A percentile compares a stretch with the other conserved stretches of the same genome.
Evolutionary conservation across 1,140 invertebrate genomes (phyloP).

Genomic region (Platorchestia sp.): DNA sequence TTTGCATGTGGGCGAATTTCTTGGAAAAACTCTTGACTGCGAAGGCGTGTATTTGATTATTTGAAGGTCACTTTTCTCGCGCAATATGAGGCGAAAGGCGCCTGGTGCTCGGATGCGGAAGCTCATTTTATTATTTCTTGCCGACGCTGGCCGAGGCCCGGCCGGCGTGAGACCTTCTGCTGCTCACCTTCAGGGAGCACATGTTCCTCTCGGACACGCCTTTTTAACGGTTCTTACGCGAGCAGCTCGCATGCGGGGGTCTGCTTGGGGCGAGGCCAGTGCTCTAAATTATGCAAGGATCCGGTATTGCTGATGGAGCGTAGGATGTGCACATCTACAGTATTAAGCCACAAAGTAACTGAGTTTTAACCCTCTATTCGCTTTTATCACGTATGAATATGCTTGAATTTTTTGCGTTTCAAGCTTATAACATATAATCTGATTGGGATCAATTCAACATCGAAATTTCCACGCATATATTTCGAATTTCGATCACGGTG

Average conservation of each 20-base stretch:
- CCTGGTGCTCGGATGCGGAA: neutral
- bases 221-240: neutral
- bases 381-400: neutral
- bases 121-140: neutral
- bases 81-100: neutral
- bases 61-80: neutral
- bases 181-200: neutral
- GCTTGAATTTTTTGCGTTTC: neutral
- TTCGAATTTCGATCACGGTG: neutral
- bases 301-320: neutral
- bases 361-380: neutral
- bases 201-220: neutral
- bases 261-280: neutral
- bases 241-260: neutral
- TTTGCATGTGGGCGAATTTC: neutral
- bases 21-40: neutral
- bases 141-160: too few relatives aligned
- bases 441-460: neutral
- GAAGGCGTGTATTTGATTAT: neutral
- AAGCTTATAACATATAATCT: neutral
- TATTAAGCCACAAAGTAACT: neutral
- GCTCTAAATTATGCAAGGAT: neutral
- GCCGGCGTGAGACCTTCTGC: neutral
- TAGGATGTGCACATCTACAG: neutral
- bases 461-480: neutral